Conservation (phyloP, 2,797 vertebrate genomes). For the Oceanodroma leucorhoa region DNA sequence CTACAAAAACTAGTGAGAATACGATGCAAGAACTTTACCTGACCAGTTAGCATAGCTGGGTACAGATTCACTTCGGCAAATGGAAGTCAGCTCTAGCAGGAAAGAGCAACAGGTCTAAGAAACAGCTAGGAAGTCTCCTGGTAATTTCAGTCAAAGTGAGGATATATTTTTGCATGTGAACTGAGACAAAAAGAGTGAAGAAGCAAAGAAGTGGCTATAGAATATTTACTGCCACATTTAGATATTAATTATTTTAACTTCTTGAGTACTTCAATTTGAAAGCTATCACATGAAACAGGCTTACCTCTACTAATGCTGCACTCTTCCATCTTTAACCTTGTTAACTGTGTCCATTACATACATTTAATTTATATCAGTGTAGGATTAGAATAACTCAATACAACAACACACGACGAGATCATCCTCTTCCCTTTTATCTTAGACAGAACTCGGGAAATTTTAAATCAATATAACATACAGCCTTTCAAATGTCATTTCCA, state of each 20-base stretch:
- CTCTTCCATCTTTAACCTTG: neutral
- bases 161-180: neutral
- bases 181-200: neutral
- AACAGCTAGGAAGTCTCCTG: neutral
- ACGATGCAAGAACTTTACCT: neutral
- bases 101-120: neutral
- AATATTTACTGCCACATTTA: neutral
- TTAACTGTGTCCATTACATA: neutral
- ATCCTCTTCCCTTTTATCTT: neutral
- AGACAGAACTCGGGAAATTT: neutral
- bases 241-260: neutral
- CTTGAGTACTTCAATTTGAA: neutral
- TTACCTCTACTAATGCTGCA: neutral
- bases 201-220: neutral
- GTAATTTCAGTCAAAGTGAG: neutral
- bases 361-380: neutral
- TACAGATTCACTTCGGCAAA: neutral
- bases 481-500: neutral
- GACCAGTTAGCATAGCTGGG: neutral
- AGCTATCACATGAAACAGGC: neutral
- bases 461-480: neutral
- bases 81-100: neutral
- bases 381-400: neutral
- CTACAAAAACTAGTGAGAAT: neutral
- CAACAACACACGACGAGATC: neutral